A percentile compares a stretch with the other conserved stretches of the same genome.
Conservation (phyloP, 1,140 invertebrate genomes). For the Lepeophtheirus salmonis region DNA sequence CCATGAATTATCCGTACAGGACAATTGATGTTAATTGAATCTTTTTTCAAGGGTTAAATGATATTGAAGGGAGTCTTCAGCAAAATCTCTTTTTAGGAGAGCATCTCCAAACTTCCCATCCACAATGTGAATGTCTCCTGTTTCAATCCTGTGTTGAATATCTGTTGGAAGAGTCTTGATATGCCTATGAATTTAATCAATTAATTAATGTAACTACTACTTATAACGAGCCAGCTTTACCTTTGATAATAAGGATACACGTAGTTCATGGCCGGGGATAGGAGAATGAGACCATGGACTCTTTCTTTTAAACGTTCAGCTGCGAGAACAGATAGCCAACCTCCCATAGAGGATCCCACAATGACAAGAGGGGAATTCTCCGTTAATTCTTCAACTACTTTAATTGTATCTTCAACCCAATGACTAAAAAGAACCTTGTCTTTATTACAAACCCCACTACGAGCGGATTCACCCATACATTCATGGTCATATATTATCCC, state of each 20-base stretch:
- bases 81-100: conserved; percentile 16
- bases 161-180: neutral
- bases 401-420: conserved; percentile 14
- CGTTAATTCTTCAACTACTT: conserved; percentile 9
- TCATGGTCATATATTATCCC: conserved; percentile 17
- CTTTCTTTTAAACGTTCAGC: neutral
- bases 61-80: conserved; percentile 9
- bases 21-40: conserved; percentile 4
- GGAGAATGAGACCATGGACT: conserved; percentile 12
- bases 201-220: neutral
- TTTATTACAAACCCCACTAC: neutral
- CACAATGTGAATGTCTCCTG: conserved; percentile 12
- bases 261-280: conserved; percentile 15
- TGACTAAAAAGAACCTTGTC: conserved; percentile 12
- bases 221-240: neutral
- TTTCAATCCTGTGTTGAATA: conserved; percentile 6
- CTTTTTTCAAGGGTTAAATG: conserved; percentile 5
- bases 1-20: conserved; percentile 16
- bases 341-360: conserved; percentile 14
- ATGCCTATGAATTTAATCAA: neutral
- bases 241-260: conserved; percentile 16
- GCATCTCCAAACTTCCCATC: conserved; percentile 10
- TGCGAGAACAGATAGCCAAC: conserved; percentile 9
- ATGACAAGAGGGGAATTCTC: conserved; percentile 9
- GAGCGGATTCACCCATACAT: conserved; percentile 3